Percentiles rank a stretch among this genome's conserved stretches.
phyloP scores from a whole-genome alignment of 2,888 invertebrate genomes.

The Leucozona laternaria region DNA sequence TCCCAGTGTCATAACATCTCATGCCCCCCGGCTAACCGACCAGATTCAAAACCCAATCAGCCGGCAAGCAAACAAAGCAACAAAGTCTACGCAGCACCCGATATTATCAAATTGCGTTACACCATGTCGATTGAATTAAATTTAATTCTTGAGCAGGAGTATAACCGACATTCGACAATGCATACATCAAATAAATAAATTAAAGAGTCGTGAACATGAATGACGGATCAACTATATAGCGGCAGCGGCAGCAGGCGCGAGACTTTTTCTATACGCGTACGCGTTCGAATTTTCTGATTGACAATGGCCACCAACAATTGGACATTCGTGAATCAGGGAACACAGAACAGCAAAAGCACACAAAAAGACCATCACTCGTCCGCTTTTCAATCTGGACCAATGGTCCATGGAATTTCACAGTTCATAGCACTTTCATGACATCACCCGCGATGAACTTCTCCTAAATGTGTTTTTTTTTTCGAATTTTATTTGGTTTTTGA shows the following conservation, averaged over 20 bases:
- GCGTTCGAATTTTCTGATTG: slow-evolving; percentile 54
- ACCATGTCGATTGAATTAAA: slow-evolving; percentile 71
- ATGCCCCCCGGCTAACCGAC: slow-evolving; percentile 24
- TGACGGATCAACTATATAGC: slow-evolving; percentile 23
- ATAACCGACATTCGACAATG: slow-evolving; percentile 56
- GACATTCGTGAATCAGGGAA: slow-evolving; percentile 27
- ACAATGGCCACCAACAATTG: slow-evolving; percentile 65
- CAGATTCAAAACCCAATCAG: slow-evolving; percentile 63
- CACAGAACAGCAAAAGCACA: slow-evolving; percentile 8
- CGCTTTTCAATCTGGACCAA: slow-evolving; percentile 68
- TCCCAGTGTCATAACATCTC: slow-evolving; percentile 56
- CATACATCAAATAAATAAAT: slow-evolving; percentile 67
- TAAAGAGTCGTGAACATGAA: slow-evolving; percentile 60
- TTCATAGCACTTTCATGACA: slow-evolving; percentile 71
- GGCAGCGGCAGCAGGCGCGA: slow-evolving; percentile 44
- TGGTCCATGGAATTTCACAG: slow-evolving; percentile 73
- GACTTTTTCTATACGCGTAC: slow-evolving; percentile 34
- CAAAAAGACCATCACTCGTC: slow-evolving; percentile 28
- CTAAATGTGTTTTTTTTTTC: not conserved
- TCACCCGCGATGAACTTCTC: slow-evolving; percentile 51
- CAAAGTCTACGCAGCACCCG: slow-evolving; percentile 51
- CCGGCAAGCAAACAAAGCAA: slow-evolving; percentile 52
- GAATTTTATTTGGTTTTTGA: slow-evolving; percentile 17
- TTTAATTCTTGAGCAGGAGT: slow-evolving; percentile 62
- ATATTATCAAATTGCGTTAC: slow-evolving; percentile 74